Base-by-base conservation (phyloP, 2,888 invertebrate species). In the Tryphoninae sp. region DNA sequence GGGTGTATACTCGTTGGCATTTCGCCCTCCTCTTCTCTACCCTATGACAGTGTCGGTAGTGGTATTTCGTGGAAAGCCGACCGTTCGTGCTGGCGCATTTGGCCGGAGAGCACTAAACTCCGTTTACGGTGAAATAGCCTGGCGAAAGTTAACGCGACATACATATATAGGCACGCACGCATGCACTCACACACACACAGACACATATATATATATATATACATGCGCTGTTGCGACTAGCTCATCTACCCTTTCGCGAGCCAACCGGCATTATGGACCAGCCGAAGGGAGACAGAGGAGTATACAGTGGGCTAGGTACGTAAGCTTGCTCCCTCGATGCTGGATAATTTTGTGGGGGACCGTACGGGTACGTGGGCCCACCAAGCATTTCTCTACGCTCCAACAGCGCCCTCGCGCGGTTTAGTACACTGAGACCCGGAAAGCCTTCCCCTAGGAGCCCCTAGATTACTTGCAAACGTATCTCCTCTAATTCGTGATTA, bases 81-180 rank as follows among this genome's bases (percentile, higher is more conserved):
- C 55, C 80, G 75, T 82, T 75, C 77, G 80, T 83, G 83, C 81
- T 81, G 75, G 81, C 65, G 78, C 84, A 81, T 80, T 83, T 83
- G 71, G 81, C 75, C 73, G 73, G 72, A 76, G 72, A 76, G 78
- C 74, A 83, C 83, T 86, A 84, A 86, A 87, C 85, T 84, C 83
- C 83, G 82, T 86, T 87, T 84, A 84, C 85, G 72, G 82, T 80
- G 83, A 86, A 86, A 85, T 83, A 84, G 78, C 69, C 69, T 76
- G 80, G 74, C 64, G 81, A 83, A 85, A 86, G 82, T 86, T 86
- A 84, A 83, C 83, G 83, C 84, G 85, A 84, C 81, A 80, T 78
- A 74, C 78, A 75, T 74, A 67, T 59, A 65, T 19, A 42, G 55
- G 40, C 53, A 22, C 16, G 61, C 26, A 6, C 75, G 6, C 33